Percentiles rank a stretch among this genome's conserved stretches.
These are phyloP conservation scores for Chionis minor DNA, from an alignment of 2,113 vertebrate genomes.

Conservation along the genomic window DNA sequence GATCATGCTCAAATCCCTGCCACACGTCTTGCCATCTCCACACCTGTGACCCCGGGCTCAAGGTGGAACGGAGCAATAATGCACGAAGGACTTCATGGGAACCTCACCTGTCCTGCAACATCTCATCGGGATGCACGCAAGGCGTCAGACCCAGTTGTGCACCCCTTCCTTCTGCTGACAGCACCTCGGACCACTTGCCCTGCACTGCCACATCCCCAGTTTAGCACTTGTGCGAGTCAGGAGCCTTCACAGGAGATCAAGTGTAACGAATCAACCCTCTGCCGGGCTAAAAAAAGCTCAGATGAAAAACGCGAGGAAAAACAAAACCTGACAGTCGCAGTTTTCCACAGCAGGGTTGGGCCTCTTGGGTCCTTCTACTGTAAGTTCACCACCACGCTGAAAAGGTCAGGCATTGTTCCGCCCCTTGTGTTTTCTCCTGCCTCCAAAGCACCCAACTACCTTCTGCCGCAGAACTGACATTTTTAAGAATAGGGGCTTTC, in stretches of 20 bases:
- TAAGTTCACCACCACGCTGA: conserved; percentile 27
- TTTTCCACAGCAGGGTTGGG: conserved; percentile 1
- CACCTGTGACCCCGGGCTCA: neutral
- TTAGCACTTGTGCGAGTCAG: neutral
- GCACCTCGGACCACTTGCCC: accelerated
- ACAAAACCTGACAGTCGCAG: conserved; percentile 43
- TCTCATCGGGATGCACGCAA: neutral
- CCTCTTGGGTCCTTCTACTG: conserved; percentile 60
- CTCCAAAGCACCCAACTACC: neutral
- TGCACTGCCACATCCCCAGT: neutral
- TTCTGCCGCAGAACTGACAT: neutral
- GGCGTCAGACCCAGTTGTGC: neutral
- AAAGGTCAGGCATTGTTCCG: conserved; percentile 65
- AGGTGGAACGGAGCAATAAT: neutral
- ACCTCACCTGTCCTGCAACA: neutral
- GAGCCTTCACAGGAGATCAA: neutral
- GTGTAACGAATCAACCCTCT: neutral
- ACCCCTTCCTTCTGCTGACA: neutral
- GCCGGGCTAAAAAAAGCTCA: conserved; percentile 30
- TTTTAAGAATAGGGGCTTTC: conserved; percentile 38
- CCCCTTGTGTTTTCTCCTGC: neutral
- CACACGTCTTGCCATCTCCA: neutral
- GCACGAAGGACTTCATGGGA: neutral
- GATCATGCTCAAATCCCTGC: neutral
- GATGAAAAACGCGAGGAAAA: conserved; percentile 7